Evolutionary conservation across 1,140 invertebrate genomes (phyloP).

Genomic region (Pseudomyrmex concolor): DNA sequence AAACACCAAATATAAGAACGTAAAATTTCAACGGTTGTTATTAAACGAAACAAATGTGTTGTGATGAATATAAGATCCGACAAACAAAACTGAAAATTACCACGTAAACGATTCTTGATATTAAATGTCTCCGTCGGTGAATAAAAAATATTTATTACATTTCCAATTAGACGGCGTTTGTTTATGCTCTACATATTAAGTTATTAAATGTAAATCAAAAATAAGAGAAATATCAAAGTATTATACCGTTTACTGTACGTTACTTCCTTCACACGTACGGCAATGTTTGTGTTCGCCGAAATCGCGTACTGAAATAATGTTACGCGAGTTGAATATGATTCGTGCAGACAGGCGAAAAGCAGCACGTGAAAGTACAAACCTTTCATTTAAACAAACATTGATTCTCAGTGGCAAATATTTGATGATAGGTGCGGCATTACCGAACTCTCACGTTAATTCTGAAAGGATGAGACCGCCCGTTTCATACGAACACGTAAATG

Average conservation of each 20-base stretch:
- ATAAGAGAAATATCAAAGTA: neutral
- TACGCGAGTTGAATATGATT: constrained; percentile 58
- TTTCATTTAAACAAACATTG: constrained; percentile 66
- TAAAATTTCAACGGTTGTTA: neutral
- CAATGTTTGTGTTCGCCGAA: constrained; percentile 14
- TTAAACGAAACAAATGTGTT: neutral
- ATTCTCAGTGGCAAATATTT: constrained; percentile 61
- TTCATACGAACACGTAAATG: constrained; percentile 28
- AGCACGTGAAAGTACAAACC: constrained; percentile 28
- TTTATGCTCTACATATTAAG: neutral
- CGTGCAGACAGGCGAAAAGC: constrained; percentile 1
- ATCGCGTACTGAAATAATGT: constrained; percentile 42
- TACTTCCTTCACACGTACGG: neutral
- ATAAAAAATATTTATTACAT: neutral
- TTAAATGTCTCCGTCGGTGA: neutral
- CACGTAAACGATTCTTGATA: neutral
- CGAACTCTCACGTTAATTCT: constrained; percentile 46
- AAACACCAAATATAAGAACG: too few species aligned
- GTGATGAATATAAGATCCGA: neutral
- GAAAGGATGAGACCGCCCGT: constrained; percentile 13
- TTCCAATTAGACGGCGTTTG: neutral
- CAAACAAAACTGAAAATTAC: neutral
- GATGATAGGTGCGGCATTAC: constrained; percentile 48
- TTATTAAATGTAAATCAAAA: neutral
- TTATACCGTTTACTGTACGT: neutral